Percentiles rank a stretch among this genome's conserved stretches.
These are phyloP conservation scores for Phalacrocorax carbo DNA, from an alignment of 2,113 vertebrate species.

Conservation along the genomic window DNA sequence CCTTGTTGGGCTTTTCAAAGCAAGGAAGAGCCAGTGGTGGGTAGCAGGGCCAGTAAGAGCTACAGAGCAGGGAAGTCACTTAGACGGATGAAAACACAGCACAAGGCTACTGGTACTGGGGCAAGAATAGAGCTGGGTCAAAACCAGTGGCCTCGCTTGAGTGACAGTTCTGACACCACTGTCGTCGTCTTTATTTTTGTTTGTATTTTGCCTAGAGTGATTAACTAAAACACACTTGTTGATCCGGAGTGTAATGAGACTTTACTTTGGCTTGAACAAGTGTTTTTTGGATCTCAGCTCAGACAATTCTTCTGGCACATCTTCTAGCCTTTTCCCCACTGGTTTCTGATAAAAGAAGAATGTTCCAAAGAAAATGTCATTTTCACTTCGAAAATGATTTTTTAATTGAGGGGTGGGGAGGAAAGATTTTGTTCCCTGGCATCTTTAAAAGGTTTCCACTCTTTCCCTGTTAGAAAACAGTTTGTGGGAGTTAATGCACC, in stretches of 20 bases:
- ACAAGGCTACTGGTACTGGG: neutral
- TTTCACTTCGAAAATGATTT: neutral
- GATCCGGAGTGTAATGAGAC: neutral
- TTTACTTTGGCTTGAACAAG: slow-evolving; percentile 4
- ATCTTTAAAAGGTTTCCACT: neutral
- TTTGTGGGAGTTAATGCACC: neutral
- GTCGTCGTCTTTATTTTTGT: neutral
- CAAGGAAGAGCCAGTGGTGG: neutral
- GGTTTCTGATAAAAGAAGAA: neutral
- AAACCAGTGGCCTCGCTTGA: neutral
- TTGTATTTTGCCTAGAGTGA: neutral
- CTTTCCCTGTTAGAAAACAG: neutral
- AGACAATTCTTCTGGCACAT: neutral
- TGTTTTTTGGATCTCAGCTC: neutral
- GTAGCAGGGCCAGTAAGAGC: neutral
- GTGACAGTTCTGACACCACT: neutral
- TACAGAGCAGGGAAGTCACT: neutral
- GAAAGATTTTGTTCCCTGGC: neutral
- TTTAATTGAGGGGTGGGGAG: neutral
- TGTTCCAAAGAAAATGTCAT: neutral
- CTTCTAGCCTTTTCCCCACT: neutral
- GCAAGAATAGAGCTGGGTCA: neutral
- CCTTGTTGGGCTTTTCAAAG: neutral
- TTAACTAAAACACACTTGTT: neutral
- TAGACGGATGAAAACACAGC: neutral